Evolutionary conservation across 2,888 invertebrate genomes (phyloP), one percentile per base, ranked within the genome.

Genomic region (Myathropa florea): DNA sequence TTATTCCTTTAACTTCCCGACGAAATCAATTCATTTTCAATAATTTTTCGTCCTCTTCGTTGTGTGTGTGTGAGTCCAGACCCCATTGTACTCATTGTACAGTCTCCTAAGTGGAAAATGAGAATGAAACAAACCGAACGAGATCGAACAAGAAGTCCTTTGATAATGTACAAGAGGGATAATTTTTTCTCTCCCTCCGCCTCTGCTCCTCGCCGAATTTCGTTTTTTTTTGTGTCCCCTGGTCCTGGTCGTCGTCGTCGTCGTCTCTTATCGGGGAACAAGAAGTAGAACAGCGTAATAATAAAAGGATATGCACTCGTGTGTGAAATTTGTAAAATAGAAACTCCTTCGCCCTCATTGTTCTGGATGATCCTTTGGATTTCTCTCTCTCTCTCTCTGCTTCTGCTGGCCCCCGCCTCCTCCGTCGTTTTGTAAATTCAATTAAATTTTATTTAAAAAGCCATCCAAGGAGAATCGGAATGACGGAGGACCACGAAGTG

Each of bases 311-410:
- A 86, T 79, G 65, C 83, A 86, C 78, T 83, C 86, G 83, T 86
- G 86, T 86, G 86, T 83, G 79, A 86, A 86, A 86, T 86, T 83
- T 86, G 86, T 86, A 83, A 86, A 86, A 83, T 86, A 83, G 86
- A 83, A 83, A 86, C 86, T 86, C 86, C 86, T 86, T 83, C 86
- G 83, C 76, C 77, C 68, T 24, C 75, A 86, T 86, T 86, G 83
- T 86, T 67, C 78, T 75, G 73, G 73, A 65, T 83, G 83, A 86
- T 86, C 75, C 78, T 86, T 86, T 86, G 68, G 24, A 57, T 24
- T 57, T 60, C 7, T n/a, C 60, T 70, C 14, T 6, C 21, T 39
- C 65, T 67, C 72, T 77, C 46, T n/a, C 4, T 2, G 36, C 18
- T 65, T 36, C 53, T 24, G n/a, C n/a, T 3, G 10, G 12, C 14